These are phyloP conservation scores for Epizoanthus stellaris DNA, from an alignment of 92 coral and sea anemone genomes.

Conservation along the genomic window DNA sequence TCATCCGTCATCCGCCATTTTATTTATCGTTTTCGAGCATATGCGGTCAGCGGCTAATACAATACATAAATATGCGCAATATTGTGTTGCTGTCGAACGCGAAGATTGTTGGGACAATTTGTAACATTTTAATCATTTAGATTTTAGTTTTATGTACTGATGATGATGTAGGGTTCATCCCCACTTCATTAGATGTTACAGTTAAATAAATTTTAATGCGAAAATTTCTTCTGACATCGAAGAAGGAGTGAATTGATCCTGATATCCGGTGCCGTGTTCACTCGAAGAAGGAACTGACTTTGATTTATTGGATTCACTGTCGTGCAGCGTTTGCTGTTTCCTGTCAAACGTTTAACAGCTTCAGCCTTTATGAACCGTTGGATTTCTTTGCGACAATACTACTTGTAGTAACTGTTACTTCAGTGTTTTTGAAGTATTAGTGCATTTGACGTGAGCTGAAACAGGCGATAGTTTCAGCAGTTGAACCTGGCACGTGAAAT, in stretches of 20 bases:
- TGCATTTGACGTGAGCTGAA: not conserved
- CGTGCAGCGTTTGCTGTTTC: not conserved
- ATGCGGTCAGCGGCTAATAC: slow-evolving; percentile 42
- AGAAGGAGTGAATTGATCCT: not conserved
- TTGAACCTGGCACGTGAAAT: not conserved
- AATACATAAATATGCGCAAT: slow-evolving; percentile 28
- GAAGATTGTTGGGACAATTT: not conserved
- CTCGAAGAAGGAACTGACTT: not conserved
- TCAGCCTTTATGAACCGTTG: not conserved
- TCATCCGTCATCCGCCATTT: slow-evolving; percentile 2
- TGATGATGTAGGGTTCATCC: not conserved
- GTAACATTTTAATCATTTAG: slow-evolving; percentile 8
- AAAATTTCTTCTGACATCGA: not conserved
- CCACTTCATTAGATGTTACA: not conserved
- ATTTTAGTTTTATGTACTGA: not conserved
- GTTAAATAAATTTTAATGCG: not conserved
- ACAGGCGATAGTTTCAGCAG: slow-evolving; percentile 16
- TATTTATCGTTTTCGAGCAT: slow-evolving; percentile 36
- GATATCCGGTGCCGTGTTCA: no score
- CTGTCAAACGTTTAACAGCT: not conserved
- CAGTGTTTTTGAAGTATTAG: not conserved
- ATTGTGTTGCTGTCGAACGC: not conserved
- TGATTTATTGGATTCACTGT: not conserved
- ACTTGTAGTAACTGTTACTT: not conserved
- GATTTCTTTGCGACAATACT: not conserved